Percentiles rank a stretch among this genome's conserved stretches.
These are phyloP conservation scores for Choreutis nemorana DNA, from an alignment of 2,888 invertebrate genomes.

Conservation along the genomic window DNA sequence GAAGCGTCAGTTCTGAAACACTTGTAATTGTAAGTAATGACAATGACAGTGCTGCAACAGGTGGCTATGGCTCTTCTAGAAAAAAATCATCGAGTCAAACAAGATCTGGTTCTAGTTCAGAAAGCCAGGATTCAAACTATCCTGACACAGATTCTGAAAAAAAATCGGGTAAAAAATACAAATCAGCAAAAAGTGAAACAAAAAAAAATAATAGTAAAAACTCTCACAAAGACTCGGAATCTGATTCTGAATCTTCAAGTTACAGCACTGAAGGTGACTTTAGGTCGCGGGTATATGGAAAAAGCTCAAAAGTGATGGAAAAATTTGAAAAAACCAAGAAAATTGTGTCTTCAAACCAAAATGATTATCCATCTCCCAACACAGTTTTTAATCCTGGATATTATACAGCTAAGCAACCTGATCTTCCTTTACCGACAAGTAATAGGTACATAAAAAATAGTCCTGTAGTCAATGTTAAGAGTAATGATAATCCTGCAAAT, in stretches of 20 bases:
- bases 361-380: slow-evolving; percentile 19
- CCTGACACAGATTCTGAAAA: slow-evolving; percentile 38
- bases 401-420: slow-evolving; percentile 31
- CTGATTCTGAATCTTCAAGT: slow-evolving; percentile 46
- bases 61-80: slow-evolving; percentile 26
- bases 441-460: slow-evolving; percentile 48
- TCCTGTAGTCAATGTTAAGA: slow-evolving; percentile 38
- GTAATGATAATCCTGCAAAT: slow-evolving; percentile 17
- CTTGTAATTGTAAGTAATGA: slow-evolving; percentile 26
- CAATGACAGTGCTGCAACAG: slow-evolving; percentile 17
- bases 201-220: slow-evolving; percentile 3
- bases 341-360: slow-evolving; percentile 13
- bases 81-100: no score
- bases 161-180: slow-evolving; percentile 17
- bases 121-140: slow-evolving; percentile 39
- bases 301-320: slow-evolving; percentile 29
- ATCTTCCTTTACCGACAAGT: slow-evolving; percentile 42
- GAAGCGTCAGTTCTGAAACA: slow-evolving; percentile 46
- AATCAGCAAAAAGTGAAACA: slow-evolving; percentile 2
- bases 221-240: slow-evolving; percentile 27
- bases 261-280: slow-evolving; percentile 51
- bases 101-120: slow-evolving; percentile 40
- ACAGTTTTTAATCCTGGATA: slow-evolving; percentile 33
- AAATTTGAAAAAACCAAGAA: slow-evolving; percentile 27
- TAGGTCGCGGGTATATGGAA: slow-evolving; percentile 42